phyloP scores from a whole-genome alignment of 2,888 invertebrate genomes.

The Leucophenga maculata region DNA sequence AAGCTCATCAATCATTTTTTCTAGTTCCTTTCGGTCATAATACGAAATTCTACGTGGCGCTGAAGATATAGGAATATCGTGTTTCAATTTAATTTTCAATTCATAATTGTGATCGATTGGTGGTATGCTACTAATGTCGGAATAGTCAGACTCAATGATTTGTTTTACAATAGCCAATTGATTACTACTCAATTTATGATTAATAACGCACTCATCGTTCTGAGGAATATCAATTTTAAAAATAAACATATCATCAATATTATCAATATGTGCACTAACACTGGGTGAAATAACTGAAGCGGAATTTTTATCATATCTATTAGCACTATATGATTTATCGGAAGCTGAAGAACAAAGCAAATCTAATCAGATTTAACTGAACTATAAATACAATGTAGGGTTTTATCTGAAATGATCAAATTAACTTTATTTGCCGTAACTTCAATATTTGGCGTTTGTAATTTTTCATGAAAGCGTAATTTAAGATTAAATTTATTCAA shows the following conservation, averaged over 20 bases:
- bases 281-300: too few relatives aligned
- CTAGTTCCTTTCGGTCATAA: neutral
- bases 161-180: neutral
- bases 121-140: neutral
- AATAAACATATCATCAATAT: too few relatives aligned
- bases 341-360: too few relatives aligned
- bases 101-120: neutral
- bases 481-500: neutral
- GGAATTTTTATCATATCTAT: too few relatives aligned
- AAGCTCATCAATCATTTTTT: constrained; percentile 25
- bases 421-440: neutral
- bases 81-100: constrained; percentile 30
- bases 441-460: neutral
- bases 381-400: neutral
- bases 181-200: too few relatives aligned
- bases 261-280: too few relatives aligned
- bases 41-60: constrained; percentile 17
- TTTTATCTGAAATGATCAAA: neutral
- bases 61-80: constrained; percentile 25
- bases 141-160: neutral
- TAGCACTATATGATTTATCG: too few relatives aligned
- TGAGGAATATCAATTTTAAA: too few relatives aligned
- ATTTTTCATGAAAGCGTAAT: neutral
- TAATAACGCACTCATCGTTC: too few relatives aligned
- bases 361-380: neutral